Evolutionary conservation across 2,888 invertebrate species (phyloP), one percentile per base, ranked within the genome.

Genomic region (Crepidodera aurea): DNA sequence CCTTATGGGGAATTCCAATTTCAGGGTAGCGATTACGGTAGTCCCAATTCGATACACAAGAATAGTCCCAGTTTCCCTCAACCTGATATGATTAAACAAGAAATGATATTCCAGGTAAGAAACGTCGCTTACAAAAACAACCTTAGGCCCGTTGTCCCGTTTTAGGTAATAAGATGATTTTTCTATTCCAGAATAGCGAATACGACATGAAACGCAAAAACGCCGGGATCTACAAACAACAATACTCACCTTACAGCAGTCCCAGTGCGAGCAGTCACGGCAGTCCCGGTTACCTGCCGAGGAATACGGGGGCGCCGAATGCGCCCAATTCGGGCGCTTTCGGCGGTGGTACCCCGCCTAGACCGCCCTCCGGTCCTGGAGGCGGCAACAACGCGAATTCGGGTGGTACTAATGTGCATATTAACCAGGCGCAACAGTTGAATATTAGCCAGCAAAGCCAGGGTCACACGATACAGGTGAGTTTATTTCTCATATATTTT

Each of bases 361-460:
- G 84, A 68, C 85, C 85, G 12, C 82, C 85, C 0, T 83, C 84
- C 0, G 84, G 85, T 48, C 81, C 84, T 1, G 77, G 78, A 8
- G 72, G 71, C 1, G 68, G 64, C 8, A 54, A 40, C 13, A 59
- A 61, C n/a, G 56, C 61, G n/a, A 54, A 55, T n/a, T 60, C 63
- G 12, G 69, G 73, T 6, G 83, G 86, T 7, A 82, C 88, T 27
- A 86, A 87, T 34, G 82, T 93, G 69, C 93, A 94, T 81, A 92
- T 94, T 84, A 91, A 91, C 77, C 94, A 94, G 80, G 91, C 92
- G 58, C 93, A 93, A 79, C 93, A 94, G 79, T 82, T 94, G 79
- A 94, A 94, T 80, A 91, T 95, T 72, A 88, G 86, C 71, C 94
- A 94, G 77, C 90, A 91, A 50, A 88, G 88, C 37, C 82, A 81